Evolutionary conservation across 2,888 invertebrate genomes (phyloP), one percentile per base, ranked within the genome.

Genomic region (Chesias legatella): DNA sequence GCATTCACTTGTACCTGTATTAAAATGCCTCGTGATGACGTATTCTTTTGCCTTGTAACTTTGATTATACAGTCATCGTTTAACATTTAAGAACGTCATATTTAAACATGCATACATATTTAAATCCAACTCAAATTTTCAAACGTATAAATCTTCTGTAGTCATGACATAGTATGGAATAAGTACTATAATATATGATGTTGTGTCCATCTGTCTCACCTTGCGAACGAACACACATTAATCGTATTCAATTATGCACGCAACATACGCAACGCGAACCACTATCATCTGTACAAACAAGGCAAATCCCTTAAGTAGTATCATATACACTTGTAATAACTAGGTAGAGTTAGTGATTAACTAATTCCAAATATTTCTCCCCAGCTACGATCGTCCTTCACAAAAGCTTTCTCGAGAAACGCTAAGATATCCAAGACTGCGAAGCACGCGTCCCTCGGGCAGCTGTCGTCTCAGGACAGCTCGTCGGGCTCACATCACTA

Each of bases 321-420:
- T 3, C 13, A 17, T 17, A 17, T 17, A 17, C 13, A 7, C 7
- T 22, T 1, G 1, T 6, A 32, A 11, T 8, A 17, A 11, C 21
- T 26, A 31, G 9, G 9, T 21, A 21, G 22, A 17, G 9, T 38
- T 22, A 20, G n/a, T 5, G 3, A 33, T 1, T 28, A 39, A 23
- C 10, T 30, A 17, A 33, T 13, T 0, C 4, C 4, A 10, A 1
- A 13, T 40, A 38, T 56, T 60, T 50, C 47, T 52, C 76, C 78
- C 52, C 79, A 91, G 95, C 89, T 99, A 51, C 91, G 98, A 37
- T 98, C 97, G 74, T 98, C 98, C 22, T 98, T 99, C 83, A 98
- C 97, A 58, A 98, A 98, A 85, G 99, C 98, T 10, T 99, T 99
- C 85, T 96, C 96, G 9, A 90, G 95, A 52, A 94, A 93, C 78